These are phyloP conservation scores for Leptoclinus maculatus DNA, from an alignment of 2,797 vertebrate genomes.

Conservation along the genomic window DNA sequence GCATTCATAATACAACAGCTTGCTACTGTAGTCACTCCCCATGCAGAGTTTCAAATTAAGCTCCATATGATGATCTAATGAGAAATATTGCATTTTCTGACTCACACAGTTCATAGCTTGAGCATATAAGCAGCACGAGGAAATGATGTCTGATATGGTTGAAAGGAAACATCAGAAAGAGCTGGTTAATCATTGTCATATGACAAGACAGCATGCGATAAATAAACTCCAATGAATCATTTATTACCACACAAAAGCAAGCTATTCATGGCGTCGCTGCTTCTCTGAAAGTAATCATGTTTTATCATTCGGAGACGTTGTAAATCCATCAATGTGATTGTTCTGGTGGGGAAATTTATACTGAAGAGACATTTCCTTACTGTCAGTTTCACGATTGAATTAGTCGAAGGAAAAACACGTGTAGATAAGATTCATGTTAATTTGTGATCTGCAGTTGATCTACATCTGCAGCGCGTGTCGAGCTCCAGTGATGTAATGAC, in stretches of 20 bases:
- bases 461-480: slow-evolving; percentile 8
- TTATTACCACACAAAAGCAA: slow-evolving; percentile 69
- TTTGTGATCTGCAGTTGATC: slow-evolving; percentile 31
- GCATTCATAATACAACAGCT: slow-evolving; percentile 22
- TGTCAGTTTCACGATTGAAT: slow-evolving; percentile 56
- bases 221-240: slow-evolving; percentile 76
- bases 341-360: slow-evolving; percentile 61
- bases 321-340: slow-evolving; percentile 72
- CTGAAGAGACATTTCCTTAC: slow-evolving; percentile 59
- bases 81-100: slow-evolving; percentile 52
- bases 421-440: slow-evolving; percentile 32
- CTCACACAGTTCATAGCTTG: slow-evolving; percentile 53
- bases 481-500: slow-evolving; percentile 14
- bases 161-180: slow-evolving; percentile 69
- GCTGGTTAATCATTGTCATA: slow-evolving; percentile 77
- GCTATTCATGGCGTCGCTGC: slow-evolving; percentile 49
- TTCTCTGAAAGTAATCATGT: slow-evolving; percentile 70
- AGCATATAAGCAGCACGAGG: slow-evolving; percentile 54
- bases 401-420: slow-evolving; percentile 38
- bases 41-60: slow-evolving; percentile 46
- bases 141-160: slow-evolving; percentile 73
- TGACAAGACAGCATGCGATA: slow-evolving; percentile 69
- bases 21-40: background rate
- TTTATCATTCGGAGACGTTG: slow-evolving; percentile 67
- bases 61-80: slow-evolving; percentile 44